phyloP scores from a whole-genome alignment of 2,888 invertebrate species.

The Brenthis daphne region DNA sequence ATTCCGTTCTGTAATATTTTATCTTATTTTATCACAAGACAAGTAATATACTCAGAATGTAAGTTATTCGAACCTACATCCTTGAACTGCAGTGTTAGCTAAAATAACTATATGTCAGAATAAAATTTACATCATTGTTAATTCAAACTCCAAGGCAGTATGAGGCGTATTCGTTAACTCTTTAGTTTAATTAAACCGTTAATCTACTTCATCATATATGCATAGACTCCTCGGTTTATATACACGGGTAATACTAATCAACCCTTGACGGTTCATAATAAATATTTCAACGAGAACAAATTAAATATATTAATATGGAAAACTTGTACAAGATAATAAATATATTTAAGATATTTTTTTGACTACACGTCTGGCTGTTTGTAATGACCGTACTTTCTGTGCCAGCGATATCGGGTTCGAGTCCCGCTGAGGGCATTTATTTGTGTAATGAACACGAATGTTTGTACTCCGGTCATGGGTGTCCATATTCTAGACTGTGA shows the following conservation, averaged over 20 bases:
- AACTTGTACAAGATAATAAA: too few species aligned
- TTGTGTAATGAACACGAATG: too few species aligned
- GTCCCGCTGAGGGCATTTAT: too few species aligned
- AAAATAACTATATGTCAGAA: conserved; percentile 2
- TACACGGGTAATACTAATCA: conserved; percentile 24
- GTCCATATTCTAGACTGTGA: too few species aligned
- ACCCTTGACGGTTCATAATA: conserved; percentile 13
- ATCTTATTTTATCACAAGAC: too few species aligned
- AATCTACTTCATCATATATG: conserved; percentile 31
- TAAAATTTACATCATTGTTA: conserved; percentile 14
- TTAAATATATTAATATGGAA: conserved; percentile 6
- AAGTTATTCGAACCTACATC: background rate
- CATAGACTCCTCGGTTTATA: conserved; percentile 24
- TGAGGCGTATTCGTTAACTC: conserved; percentile 16
- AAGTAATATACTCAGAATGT: background rate
- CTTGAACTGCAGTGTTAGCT: background rate
- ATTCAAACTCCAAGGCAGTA: conserved; percentile 3
- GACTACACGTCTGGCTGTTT: too few species aligned
- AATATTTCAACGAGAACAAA: conserved; percentile 23
- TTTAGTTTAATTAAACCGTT: conserved; percentile 30
- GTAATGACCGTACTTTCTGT: too few species aligned
- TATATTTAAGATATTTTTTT: too few species aligned
- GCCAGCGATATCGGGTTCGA: too few species aligned
- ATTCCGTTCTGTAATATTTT: too few species aligned
- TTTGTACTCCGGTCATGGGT: too few species aligned